Conservation (phyloP, 2,888 invertebrate genomes). For the Pyrgus malvae region DNA sequence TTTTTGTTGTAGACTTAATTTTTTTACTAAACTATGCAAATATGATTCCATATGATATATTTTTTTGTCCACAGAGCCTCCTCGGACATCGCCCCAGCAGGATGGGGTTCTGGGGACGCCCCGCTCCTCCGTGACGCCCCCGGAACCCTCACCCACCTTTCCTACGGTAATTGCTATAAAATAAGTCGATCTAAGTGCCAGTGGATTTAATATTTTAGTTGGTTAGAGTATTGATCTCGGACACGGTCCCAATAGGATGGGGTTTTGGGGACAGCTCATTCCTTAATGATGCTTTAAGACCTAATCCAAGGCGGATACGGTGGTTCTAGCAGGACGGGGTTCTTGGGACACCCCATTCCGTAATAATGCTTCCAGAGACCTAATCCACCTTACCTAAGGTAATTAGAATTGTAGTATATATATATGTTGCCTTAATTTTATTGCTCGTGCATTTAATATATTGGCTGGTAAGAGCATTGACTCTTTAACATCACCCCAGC, state of each 20-base stretch:
- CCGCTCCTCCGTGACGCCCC: conserved; percentile 67
- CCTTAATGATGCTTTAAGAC: too few relatives aligned
- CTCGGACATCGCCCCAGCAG: conserved; percentile 89
- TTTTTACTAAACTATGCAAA: neutral
- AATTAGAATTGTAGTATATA: too few relatives aligned
- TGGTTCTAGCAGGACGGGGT: conserved; percentile 88
- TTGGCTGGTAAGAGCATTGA: too few relatives aligned
- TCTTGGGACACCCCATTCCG: conserved; percentile 69
- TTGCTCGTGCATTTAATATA: too few relatives aligned
- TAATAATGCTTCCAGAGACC: conserved; percentile 70
- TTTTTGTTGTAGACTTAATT: too few relatives aligned
- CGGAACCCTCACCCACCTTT: conserved; percentile 75
- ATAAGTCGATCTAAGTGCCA: too few relatives aligned
- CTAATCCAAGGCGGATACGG: too few relatives aligned
- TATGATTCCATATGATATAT: neutral
- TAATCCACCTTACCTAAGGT: conserved; percentile 79
- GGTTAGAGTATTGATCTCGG: too few relatives aligned
- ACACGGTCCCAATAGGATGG: conserved; percentile 90
- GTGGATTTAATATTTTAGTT: too few relatives aligned
- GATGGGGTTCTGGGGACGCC: conserved; percentile 83
- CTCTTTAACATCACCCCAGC: conserved; percentile 89
- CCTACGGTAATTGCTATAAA: conserved; percentile 63
- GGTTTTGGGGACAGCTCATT: conserved; percentile 75
- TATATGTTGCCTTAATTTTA: too few relatives aligned
- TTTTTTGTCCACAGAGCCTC: conserved; percentile 83